These are phyloP conservation scores for Siphamia tubifer DNA, from an alignment of 2,113 vertebrate species.

Conservation along the genomic window DNA sequence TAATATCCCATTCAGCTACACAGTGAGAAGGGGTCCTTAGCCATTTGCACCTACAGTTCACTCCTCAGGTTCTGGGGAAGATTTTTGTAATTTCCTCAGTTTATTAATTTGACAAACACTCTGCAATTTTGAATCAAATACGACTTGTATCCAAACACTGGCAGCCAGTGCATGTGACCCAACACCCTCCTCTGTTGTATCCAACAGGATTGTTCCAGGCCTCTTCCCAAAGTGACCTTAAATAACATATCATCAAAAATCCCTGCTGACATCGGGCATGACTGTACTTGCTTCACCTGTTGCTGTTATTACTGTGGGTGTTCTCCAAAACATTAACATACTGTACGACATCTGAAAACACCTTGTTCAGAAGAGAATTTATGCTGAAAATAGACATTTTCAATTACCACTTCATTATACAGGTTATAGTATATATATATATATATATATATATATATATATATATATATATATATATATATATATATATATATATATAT, in stretches of 20 bases:
- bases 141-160: not conserved
- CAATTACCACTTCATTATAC: too few species aligned
- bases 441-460: too few species aligned
- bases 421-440: too few species aligned
- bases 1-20: not conserved
- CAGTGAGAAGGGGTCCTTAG: not conserved
- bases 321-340: too few species aligned
- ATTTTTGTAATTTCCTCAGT: not conserved
- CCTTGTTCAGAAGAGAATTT: too few species aligned
- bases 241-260: not conserved
- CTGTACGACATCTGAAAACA: too few species aligned
- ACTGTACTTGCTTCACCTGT: not conserved
- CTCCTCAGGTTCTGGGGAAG: not conserved
- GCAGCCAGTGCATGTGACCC: not conserved
- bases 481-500: too few species aligned
- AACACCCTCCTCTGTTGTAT: not conserved
- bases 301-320: too few species aligned
- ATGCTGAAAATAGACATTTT: too few species aligned
- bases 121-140: not conserved
- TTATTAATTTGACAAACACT: not conserved
- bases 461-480: too few species aligned
- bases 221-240: not conserved
- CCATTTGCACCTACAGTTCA: not conserved
- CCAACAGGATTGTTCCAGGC: not conserved
- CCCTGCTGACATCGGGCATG: slow-evolving; percentile 3